Base-by-base conservation (phyloP, 1,140 invertebrate genomes). In the Tetragnatha versicolor region DNA sequence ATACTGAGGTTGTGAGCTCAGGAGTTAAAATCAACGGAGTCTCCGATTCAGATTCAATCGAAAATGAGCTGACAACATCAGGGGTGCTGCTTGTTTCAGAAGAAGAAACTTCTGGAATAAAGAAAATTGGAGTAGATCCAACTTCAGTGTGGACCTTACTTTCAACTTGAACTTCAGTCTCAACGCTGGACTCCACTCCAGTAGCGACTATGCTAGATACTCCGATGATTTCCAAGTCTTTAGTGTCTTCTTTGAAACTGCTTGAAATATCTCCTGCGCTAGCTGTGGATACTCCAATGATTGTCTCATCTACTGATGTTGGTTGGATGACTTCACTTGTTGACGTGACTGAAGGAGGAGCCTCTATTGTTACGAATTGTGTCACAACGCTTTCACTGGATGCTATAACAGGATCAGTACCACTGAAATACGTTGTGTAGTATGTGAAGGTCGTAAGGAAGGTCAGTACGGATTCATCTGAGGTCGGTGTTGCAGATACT, bases 391-490 rank as follows among this genome's bases (percentile, higher is more conserved):
- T 81, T 65, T 81, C 79, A 55, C 82, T 78, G 6, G 73, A 76
- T 20, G 79, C 45, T 12, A 83, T 72, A 45, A 79, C 49, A 51
- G 81, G 73, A 45, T 79, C 80, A 1, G 42, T 72, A 31, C 79
- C 82, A 79, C 79, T 79, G 65, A 83, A 82, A 27, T 81, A 77
- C 31, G 83, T 83, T 22, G 82, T 83, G 42, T 81, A 83, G 53
- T 81, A 83, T 1, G 83, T 83, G 68, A 82, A 82, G 10, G 83
- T 83, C 12, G 80, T 82, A 35, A 79, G 78, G 47, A 82, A 82
- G 9, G 83, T 83, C 9, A 80, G 31, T 17, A 79, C 68, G n/a
- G 70, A 72, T 31, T 66, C 68, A n/a, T 65, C 39, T 27, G 39
- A 27, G 6, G 68, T 66, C 3, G 25, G 6, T 42, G 66, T 72